Conservation (phyloP, 2,113 vertebrate genomes). For the Saimiri boliviensis region DNA sequence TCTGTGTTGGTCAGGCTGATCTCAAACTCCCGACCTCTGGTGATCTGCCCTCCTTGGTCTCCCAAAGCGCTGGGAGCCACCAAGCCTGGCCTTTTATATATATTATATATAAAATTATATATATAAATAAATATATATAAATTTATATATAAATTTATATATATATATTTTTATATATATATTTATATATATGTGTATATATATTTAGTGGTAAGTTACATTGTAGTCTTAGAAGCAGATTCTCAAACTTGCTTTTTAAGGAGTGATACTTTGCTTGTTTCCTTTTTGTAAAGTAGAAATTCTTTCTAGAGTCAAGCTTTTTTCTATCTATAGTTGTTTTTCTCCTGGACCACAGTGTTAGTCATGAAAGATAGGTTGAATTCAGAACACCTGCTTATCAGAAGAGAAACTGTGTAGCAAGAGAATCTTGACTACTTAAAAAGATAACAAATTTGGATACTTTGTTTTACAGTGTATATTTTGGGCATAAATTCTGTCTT, state of each 20-base stretch:
- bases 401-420: slow-evolving; percentile 11
- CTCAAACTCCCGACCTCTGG: too few relatives aligned
- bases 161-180: too few relatives aligned
- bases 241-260: slow-evolving; percentile 43
- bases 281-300: slow-evolving; percentile 37
- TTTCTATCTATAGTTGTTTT: background rate
- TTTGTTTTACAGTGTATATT: slow-evolving; percentile 20
- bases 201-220: background rate
- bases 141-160: too few relatives aligned
- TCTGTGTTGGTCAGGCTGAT: too few relatives aligned
- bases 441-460: background rate
- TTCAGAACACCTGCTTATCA: slow-evolving; percentile 55
- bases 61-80: too few relatives aligned
- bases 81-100: too few relatives aligned
- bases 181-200: too few relatives aligned
- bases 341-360: background rate
- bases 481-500: too few relatives aligned
- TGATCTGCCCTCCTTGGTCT: too few relatives aligned
- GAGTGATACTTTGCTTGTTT: background rate
- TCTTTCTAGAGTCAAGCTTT: background rate
- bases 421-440: slow-evolving; percentile 22
- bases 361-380: slow-evolving; percentile 45
- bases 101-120: too few relatives aligned
- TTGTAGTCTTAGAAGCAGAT: slow-evolving; percentile 22
- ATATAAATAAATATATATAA: too few relatives aligned